Percentiles rank a stretch among this genome's conserved stretches.
Conservation (phyloP, 2,888 invertebrate genomes). For the Gandaritis pyraliata region DNA sequence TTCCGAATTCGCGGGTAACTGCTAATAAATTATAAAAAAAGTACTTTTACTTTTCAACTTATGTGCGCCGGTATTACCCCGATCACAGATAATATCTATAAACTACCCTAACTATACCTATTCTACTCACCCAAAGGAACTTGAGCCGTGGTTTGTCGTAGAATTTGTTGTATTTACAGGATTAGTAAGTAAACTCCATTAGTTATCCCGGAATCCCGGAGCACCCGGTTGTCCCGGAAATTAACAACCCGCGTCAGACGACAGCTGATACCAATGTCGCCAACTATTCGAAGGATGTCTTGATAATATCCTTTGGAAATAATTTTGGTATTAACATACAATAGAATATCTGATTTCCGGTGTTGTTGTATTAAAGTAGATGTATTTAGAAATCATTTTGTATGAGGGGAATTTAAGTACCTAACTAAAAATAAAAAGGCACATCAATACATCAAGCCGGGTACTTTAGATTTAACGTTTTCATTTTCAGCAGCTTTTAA, state of each 20-base stretch:
- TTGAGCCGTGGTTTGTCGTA: constrained; percentile 40
- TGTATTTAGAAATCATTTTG: too few species aligned
- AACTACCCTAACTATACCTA: too few species aligned
- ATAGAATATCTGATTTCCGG: constrained; percentile 35
- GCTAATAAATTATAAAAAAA: too few species aligned
- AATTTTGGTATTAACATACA: constrained; percentile 40
- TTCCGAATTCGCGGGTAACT: too few species aligned
- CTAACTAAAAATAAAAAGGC: too few species aligned
- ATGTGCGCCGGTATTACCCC: too few species aligned
- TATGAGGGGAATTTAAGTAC: too few species aligned
- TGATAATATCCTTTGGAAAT: constrained; percentile 28
- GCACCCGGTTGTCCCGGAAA: constrained; percentile 52
- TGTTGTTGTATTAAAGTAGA: constrained; percentile 9
- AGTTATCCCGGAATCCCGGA: constrained; percentile 42
- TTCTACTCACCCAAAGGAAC: constrained; percentile 32
- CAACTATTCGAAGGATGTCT: constrained; percentile 35
- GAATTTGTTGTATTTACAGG: constrained; percentile 50
- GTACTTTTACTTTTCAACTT: too few species aligned
- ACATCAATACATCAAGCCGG: too few species aligned
- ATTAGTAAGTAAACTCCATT: constrained; percentile 62
- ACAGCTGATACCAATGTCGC: constrained; percentile 48
- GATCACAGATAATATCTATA: too few species aligned
- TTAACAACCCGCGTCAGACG: constrained; percentile 67
- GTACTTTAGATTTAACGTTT: too few species aligned
- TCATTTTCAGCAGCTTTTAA: too few species aligned